Percentiles rank a stretch among this genome's conserved stretches.
These are phyloP conservation scores for Myanophis thanlyinensis DNA, from an alignment of 2,113 vertebrate species.

Conservation along the genomic window DNA sequence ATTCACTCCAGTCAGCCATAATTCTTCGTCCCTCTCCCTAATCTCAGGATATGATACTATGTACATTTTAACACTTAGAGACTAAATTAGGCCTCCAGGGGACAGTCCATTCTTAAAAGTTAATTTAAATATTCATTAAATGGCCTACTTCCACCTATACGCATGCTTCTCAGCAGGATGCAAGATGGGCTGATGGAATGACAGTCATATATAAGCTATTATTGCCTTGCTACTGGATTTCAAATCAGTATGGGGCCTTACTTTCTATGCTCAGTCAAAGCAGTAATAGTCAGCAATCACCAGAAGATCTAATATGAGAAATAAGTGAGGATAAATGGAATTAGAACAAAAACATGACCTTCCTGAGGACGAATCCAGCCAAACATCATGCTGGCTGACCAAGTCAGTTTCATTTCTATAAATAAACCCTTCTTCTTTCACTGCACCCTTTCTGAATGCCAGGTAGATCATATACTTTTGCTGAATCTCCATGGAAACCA, in stretches of 20 bases:
- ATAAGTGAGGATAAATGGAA: conserved; percentile 13
- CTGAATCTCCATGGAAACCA: conserved; percentile 10
- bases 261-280: conserved; percentile 3
- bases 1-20: conserved; percentile 13
- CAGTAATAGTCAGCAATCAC: not conserved
- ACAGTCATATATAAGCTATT: conserved; percentile 30
- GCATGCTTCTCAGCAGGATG: not conserved
- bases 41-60: not conserved
- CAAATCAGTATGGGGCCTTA: conserved; percentile 27
- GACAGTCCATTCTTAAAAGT: conserved; percentile 29
- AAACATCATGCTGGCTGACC: not conserved
- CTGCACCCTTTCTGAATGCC: not conserved
- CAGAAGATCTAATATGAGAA: not conserved
- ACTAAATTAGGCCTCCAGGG: conserved; percentile 22
- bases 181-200: not conserved
- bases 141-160: conserved; percentile 3
- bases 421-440: not conserved
- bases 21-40: not conserved
- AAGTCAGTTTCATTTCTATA: not conserved
- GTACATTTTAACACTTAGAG: conserved; percentile 26
- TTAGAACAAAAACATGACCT: conserved; percentile 18
- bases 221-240: conserved; percentile 17
- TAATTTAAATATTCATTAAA: conserved; percentile 37
- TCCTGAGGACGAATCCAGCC: not conserved
- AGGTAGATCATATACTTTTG: not conserved